These are phyloP conservation scores for Yponomeuta plumbellus DNA, from an alignment of 2,888 invertebrate species.

Conservation along the genomic window DNA sequence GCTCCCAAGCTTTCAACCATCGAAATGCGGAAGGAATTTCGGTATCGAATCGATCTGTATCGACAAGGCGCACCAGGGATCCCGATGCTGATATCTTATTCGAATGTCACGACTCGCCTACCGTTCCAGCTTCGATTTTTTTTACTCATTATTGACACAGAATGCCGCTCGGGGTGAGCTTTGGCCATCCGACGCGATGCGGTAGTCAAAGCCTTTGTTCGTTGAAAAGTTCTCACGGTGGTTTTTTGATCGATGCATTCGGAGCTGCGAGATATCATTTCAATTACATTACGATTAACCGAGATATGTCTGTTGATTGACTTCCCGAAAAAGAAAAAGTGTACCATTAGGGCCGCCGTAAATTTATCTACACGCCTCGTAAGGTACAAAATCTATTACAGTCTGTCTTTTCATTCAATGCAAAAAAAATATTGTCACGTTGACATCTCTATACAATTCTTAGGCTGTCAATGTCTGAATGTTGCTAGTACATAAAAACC, in stretches of 20 bases:
- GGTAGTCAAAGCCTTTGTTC: conserved; percentile 46
- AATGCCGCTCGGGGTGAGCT: conserved; percentile 33
- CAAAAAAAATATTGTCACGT: no score
- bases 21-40: conserved; percentile 13
- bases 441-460: no score
- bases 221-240: conserved; percentile 53
- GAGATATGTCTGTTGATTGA: background rate
- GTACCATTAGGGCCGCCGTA: background rate
- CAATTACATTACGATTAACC: conserved; percentile 45
- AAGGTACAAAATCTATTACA: no score
- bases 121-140: conserved; percentile 29
- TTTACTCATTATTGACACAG: conserved; percentile 45
- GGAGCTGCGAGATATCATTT: conserved; percentile 45
- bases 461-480: no score
- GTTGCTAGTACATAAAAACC: no score
- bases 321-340: background rate
- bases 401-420: no score
- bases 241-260: conserved; percentile 52
- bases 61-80: conserved; percentile 31
- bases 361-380: background rate
- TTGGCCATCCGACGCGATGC: conserved; percentile 37
- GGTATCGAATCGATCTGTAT: conserved; percentile 19
- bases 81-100: conserved; percentile 47
- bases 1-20: background rate
- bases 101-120: conserved; percentile 41